Conservation (phyloP, 2,113 vertebrate genomes). For the Hippocampus abdominalis region DNA sequence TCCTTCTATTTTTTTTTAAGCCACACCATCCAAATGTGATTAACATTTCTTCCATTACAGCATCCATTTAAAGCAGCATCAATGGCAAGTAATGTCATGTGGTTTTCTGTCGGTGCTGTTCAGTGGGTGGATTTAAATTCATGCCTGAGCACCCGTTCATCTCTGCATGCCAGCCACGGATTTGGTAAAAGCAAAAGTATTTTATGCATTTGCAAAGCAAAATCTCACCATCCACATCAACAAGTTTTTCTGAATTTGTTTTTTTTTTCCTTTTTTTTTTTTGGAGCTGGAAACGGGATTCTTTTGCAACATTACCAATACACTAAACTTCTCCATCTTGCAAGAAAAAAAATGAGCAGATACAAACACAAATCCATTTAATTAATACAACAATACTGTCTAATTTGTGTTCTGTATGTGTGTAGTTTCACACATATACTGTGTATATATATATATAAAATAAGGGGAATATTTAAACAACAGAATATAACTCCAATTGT, state of each 20-base stretch:
- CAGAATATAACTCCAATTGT: too few species aligned
- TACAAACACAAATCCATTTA: not conserved
- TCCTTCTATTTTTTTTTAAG: not conserved
- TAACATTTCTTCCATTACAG: not conserved
- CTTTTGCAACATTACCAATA: not conserved
- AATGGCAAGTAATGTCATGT: not conserved
- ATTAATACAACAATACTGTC: not conserved
- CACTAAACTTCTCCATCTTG: not conserved
- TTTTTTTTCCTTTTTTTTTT: not conserved
- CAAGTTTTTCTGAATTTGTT: not conserved
- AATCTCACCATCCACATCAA: not conserved
- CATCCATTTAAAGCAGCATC: not conserved
- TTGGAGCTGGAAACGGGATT: not conserved
- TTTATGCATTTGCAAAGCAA: not conserved
- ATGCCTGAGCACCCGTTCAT: slow-evolving; percentile 7
- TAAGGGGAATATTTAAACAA: too few species aligned
- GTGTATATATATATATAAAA: too few species aligned
- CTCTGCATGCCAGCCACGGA: not conserved
- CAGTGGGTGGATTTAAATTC: slow-evolving; percentile 9
- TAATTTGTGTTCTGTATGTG: not conserved
- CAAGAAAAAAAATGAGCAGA: not conserved
- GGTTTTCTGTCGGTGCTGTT: slow-evolving; percentile 1
- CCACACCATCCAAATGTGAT: not conserved
- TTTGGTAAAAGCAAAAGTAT: not conserved
- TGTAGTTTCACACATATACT: not conserved